Conservation (phyloP, 2,113 vertebrate genomes). For the Phaetusa simplex region DNA sequence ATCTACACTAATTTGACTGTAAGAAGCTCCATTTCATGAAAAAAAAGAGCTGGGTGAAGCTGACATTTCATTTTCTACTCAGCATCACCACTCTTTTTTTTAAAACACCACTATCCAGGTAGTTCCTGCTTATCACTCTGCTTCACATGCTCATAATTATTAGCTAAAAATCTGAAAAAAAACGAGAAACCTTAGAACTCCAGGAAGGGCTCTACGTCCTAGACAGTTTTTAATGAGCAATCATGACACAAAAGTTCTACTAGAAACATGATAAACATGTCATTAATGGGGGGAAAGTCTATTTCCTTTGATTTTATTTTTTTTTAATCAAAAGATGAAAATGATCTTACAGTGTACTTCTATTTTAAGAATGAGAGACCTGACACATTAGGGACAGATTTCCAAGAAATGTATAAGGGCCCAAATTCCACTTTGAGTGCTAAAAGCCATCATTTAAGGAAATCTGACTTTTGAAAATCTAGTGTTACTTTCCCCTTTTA, state of each 20-base stretch:
- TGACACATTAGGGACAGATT: neutral
- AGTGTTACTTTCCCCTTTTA: neutral
- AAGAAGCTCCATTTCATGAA: neutral
- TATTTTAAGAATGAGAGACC: neutral
- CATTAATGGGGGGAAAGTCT: neutral
- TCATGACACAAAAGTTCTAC: neutral
- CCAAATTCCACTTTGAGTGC: neutral
- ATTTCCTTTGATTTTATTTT: neutral
- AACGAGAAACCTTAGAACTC: neutral
- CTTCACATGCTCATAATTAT: neutral
- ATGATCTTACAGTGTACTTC: neutral
- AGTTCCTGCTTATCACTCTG: neutral
- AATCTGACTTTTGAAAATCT: neutral
- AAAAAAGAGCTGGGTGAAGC: neutral
- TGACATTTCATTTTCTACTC: conserved; percentile 2
- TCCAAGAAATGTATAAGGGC: neutral
- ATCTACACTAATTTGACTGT: neutral
- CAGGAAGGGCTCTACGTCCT: neutral
- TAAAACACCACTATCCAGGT: neutral
- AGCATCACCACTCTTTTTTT: neutral
- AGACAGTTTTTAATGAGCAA: neutral
- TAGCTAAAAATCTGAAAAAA: neutral
- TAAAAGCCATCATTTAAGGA: neutral
- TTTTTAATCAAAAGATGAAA: neutral
- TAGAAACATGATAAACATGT: neutral